Percentiles rank a stretch among this genome's conserved stretches.
These are phyloP conservation scores for Serripes groenlandicus DNA, from an alignment of 2,888 invertebrate species.

Conservation along the genomic window DNA sequence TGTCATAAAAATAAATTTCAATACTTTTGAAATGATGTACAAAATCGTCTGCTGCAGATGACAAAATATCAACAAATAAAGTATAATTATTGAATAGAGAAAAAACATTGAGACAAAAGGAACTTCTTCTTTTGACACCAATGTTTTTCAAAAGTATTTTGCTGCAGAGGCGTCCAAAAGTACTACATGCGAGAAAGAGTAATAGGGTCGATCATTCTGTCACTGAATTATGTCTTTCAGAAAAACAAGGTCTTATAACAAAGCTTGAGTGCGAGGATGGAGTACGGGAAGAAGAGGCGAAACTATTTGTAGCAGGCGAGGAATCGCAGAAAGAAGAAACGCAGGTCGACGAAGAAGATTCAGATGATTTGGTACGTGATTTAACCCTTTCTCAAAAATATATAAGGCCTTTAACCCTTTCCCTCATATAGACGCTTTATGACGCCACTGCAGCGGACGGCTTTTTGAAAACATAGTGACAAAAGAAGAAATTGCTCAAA, in stretches of 20 bases:
- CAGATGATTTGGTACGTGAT: slow-evolving; percentile 78
- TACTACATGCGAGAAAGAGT: neutral
- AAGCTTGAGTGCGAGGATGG: slow-evolving; percentile 81
- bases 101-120: neutral
- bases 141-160: neutral
- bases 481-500: neutral
- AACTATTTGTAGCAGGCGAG: slow-evolving; percentile 76
- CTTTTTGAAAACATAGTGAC: neutral
- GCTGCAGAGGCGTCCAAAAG: neutral
- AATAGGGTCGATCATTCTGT: neutral
- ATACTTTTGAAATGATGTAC: too few relatives aligned
- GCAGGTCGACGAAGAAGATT: slow-evolving; percentile 71
- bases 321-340: slow-evolving; percentile 67
- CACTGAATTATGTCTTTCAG: slow-evolving; percentile 61
- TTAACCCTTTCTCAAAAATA: neutral
- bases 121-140: neutral
- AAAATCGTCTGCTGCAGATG: too few relatives aligned
- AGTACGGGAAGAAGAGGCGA: slow-evolving; percentile 78
- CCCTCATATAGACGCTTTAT: too few relatives aligned
- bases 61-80: too few relatives aligned
- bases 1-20: too few relatives aligned
- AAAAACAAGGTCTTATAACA: slow-evolving; percentile 81
- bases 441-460: too few relatives aligned
- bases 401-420: too few relatives aligned
- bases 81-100: too few relatives aligned